These are phyloP conservation scores for Pinna nobilis DNA, from an alignment of 1,140 invertebrate genomes.

Conservation along the genomic window DNA sequence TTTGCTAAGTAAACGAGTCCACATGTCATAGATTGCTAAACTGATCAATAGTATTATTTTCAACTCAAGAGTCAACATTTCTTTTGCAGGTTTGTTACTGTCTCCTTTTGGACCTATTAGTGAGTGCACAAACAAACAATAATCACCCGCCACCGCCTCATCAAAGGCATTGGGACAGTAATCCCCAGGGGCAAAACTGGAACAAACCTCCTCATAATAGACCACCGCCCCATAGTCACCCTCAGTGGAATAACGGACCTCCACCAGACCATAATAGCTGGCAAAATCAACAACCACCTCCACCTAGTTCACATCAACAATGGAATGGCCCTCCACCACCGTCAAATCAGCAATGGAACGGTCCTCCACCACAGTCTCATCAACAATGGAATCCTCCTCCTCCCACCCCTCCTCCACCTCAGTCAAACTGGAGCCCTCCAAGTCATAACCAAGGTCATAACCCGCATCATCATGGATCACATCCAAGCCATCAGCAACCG, in stretches of 20 bases:
- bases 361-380: not conserved
- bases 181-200: not conserved
- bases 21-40: no score
- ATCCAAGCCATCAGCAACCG: not conserved
- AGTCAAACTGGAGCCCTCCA: no score
- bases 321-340: not conserved
- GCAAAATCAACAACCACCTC: not conserved
- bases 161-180: not conserved
- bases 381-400: conserved; percentile 1
- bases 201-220: no score
- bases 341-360: not conserved
- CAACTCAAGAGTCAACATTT: no score
- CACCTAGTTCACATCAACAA: not conserved
- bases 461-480: not conserved
- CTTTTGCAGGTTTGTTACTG: no score
- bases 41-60: no score
- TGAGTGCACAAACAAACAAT: no score
- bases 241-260: not conserved
- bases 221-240: not conserved
- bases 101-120: no score
- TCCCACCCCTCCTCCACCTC: no score
- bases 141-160: not conserved
- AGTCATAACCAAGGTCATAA: not conserved
- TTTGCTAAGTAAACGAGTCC: no score
- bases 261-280: not conserved